Percentiles rank a stretch among this genome's conserved stretches.
Conservation (phyloP, 2,797 vertebrate genomes). For the Ataeniobius toweri region DNA sequence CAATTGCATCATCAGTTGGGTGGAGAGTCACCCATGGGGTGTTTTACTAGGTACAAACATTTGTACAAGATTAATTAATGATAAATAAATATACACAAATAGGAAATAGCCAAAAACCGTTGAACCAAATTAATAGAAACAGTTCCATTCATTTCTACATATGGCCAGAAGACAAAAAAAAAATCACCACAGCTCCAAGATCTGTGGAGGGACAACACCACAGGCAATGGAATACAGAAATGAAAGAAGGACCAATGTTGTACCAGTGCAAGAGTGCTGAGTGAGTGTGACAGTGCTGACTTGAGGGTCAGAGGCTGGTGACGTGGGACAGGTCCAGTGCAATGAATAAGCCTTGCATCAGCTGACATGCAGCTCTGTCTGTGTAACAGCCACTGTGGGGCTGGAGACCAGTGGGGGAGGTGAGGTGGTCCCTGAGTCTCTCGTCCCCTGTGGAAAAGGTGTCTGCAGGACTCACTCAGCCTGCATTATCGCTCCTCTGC, state of each 20-base stretch:
- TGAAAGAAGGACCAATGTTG: conserved; percentile 42
- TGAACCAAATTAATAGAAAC: conserved; percentile 30
- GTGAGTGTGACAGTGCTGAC: conserved; percentile 72
- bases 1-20: conserved; percentile 53
- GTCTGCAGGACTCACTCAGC: conserved; percentile 65
- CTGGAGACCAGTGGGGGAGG: conserved; percentile 42
- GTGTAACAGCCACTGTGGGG: conserved; percentile 48
- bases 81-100: conserved; percentile 74
- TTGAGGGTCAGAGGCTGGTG: conserved; percentile 57
- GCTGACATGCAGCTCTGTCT: conserved; percentile 39
- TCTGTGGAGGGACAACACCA: conserved; percentile 38
- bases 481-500: conserved; percentile 85
- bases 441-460: conserved; percentile 71
- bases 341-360: conserved; percentile 62
- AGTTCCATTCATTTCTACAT: conserved; percentile 19
- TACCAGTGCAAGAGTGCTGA: conserved; percentile 70
- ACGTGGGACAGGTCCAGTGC: conserved; percentile 64
- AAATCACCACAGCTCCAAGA: conserved; percentile 36
- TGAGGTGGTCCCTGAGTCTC: conserved; percentile 82
- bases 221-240: conserved; percentile 38
- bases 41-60: conserved; percentile 64
- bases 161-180: conserved; percentile 1
- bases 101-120: conserved; percentile 43
- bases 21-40: conserved; percentile 73
- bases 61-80: conserved; percentile 39